phyloP scores from a whole-genome alignment of 1,140 invertebrate genomes.

The Bombus polaris region DNA sequence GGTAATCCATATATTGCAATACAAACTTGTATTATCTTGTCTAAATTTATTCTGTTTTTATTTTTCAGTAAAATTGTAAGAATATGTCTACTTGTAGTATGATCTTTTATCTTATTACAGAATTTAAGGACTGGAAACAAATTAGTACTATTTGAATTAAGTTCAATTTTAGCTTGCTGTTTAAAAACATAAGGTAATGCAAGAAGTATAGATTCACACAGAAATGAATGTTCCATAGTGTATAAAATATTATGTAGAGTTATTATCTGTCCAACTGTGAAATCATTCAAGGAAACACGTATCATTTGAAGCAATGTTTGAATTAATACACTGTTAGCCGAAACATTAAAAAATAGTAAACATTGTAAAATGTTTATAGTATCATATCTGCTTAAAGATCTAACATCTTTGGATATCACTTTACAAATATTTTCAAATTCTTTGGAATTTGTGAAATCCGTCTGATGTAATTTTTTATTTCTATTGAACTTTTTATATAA shows the following conservation, averaged over 20 bases:
- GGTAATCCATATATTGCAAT: conserved; percentile 19
- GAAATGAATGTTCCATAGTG: conserved; percentile 79
- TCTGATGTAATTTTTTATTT: neutral
- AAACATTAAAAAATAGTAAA: conserved; percentile 83
- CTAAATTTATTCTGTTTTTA: neutral
- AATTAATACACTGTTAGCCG: conserved; percentile 83
- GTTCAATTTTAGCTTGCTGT: conserved; percentile 78
- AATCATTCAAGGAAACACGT: conserved; percentile 83
- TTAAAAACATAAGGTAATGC: conserved; percentile 86
- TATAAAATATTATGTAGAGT: conserved; percentile 85
- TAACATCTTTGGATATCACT: conserved; percentile 82
- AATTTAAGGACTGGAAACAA: conserved; percentile 39
- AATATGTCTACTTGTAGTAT: conserved; percentile 7
- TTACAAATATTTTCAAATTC: conserved; percentile 82
- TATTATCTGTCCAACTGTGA: conserved; percentile 85
- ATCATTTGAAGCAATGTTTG: conserved; percentile 86
- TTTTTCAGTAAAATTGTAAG: conserved; percentile 17
- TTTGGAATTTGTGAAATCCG: neutral
- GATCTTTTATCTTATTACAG: conserved; percentile 4
- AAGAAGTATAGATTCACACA: conserved; percentile 84
- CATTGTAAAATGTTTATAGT: conserved; percentile 84
- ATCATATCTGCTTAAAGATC: conserved; percentile 82
- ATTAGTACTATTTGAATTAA: conserved; percentile 29
- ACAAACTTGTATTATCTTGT: conserved; percentile 24
- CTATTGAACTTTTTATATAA: conserved; percentile 3